Conservation (phyloP, 2,113 vertebrate genomes). For the Eurystomus gularis region DNA sequence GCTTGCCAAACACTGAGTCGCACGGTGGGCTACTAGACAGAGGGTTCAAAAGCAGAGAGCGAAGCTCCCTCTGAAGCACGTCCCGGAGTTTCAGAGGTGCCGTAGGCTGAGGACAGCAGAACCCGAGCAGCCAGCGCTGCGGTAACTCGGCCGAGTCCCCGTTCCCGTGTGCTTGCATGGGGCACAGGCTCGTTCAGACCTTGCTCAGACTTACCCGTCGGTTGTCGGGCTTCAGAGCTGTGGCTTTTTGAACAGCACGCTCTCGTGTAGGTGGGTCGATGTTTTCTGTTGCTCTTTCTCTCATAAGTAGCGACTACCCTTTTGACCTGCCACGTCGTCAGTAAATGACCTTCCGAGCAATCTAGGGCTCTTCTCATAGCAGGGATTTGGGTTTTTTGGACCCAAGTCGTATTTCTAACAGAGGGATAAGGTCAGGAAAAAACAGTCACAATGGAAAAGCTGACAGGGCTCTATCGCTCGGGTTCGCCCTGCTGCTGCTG, state of each 20-base stretch:
- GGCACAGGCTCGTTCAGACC: neutral
- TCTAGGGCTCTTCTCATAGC: neutral
- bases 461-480: neutral
- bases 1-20: neutral
- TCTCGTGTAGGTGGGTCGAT: neutral
- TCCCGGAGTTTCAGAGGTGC: neutral
- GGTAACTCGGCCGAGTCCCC: neutral
- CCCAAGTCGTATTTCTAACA: neutral
- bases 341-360: neutral
- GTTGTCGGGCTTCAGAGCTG: neutral
- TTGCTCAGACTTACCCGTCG: neutral
- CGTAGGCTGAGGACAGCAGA: neutral
- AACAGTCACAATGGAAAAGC: neutral
- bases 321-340: neutral
- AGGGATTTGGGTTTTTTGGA: neutral
- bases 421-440: neutral
- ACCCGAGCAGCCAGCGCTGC: neutral
- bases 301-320: neutral
- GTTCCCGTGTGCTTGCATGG: rapidly evolving
- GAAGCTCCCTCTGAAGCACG: neutral
- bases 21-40: neutral
- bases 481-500: neutral
- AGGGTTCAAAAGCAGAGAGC: neutral
- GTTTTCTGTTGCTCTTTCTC: no score
- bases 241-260: rapidly evolving